Conservation (phyloP, 2,113 vertebrate species). For the Struthidea cinerea region DNA sequence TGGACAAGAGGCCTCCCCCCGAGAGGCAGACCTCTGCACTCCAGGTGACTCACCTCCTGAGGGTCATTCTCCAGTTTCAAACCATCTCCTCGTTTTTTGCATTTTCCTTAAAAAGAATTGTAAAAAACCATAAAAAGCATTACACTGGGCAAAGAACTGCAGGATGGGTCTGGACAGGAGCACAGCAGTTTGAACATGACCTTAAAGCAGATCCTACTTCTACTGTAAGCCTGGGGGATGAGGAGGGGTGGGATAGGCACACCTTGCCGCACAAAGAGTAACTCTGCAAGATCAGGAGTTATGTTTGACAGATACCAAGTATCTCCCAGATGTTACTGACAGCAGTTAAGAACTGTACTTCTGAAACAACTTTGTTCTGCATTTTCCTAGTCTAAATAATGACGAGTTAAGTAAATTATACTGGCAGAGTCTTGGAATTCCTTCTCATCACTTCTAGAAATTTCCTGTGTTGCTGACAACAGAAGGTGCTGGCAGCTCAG, state of each 20-base stretch:
- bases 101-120: constrained; percentile 81
- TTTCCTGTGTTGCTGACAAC: not conserved
- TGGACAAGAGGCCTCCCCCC: not conserved
- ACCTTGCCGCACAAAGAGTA: not conserved
- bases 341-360: not conserved
- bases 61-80: constrained; percentile 96
- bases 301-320: not conserved
- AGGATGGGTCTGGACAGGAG: not conserved
- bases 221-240: not conserved
- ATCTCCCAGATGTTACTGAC: not conserved
- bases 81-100: constrained; percentile 89
- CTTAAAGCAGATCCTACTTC: not conserved
- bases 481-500: not conserved
- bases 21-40: not conserved
- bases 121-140: not conserved
- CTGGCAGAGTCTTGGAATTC: not conserved
- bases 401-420: not conserved
- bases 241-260: not conserved
- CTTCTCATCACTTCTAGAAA: not conserved
- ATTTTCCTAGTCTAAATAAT: not conserved
- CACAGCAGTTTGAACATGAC: not conserved
- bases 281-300: not conserved
- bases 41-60: constrained; percentile 84
- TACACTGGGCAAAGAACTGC: not conserved
- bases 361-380: not conserved